These are phyloP conservation scores for Tromatobia lineatoria DNA, from an alignment of 2,888 invertebrate genomes.

Conservation along the genomic window DNA sequence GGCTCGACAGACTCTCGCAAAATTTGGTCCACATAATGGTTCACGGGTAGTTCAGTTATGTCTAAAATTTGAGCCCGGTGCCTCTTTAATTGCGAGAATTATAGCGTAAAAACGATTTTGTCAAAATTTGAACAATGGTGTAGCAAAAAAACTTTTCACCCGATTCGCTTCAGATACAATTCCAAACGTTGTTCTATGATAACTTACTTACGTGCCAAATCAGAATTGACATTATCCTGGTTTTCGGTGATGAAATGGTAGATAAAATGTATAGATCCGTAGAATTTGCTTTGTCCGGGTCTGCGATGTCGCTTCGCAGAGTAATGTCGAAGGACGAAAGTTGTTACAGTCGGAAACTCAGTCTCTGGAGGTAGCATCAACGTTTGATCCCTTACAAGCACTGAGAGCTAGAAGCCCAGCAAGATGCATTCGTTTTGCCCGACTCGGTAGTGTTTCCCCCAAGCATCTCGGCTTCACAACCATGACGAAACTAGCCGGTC, in stretches of 20 bases:
- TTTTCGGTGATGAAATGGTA: neutral
- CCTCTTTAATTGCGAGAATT: no score
- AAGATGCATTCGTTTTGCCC: constrained; percentile 38
- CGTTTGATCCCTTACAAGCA: constrained; percentile 34
- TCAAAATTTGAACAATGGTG: no score
- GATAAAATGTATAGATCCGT: neutral
- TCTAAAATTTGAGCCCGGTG: no score
- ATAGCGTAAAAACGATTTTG: no score
- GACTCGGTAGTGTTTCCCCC: constrained; percentile 18
- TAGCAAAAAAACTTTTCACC: no score
- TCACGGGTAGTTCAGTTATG: no score
- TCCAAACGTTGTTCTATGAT: no score
- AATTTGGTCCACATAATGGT: no score
- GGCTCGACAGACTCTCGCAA: no score
- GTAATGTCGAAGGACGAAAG: neutral
- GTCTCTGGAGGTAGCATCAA: neutral
- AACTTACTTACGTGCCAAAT: no score
- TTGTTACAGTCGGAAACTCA: constrained; percentile 9
- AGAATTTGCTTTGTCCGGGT: neutral
- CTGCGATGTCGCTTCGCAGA: neutral
- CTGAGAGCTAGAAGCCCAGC: constrained; percentile 5
- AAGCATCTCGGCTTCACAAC: constrained; percentile 9
- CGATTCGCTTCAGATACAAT: no score
- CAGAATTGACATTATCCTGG: no score
- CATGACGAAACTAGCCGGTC: constrained; percentile 8